phyloP scores from a whole-genome alignment of 2,113 vertebrate genomes.

The Pavo muticus region DNA sequence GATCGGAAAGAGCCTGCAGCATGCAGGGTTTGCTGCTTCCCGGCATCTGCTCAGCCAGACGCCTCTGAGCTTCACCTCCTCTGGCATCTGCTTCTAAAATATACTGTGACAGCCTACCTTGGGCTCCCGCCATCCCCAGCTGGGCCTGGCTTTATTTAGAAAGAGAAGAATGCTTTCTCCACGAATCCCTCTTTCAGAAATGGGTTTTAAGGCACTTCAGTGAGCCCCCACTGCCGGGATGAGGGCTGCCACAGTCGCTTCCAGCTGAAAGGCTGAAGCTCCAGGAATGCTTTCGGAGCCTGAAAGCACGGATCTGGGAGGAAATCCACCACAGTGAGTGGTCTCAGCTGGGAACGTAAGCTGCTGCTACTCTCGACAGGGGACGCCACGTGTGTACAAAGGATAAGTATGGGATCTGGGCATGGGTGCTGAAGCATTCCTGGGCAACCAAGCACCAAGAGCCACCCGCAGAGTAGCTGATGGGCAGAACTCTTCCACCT shows the following conservation, averaged over 20 bases:
- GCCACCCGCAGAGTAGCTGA: background rate
- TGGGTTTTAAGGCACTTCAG: background rate
- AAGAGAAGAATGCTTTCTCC: background rate
- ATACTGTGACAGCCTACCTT: background rate
- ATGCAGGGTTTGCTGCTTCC: background rate
- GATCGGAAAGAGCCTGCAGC: background rate
- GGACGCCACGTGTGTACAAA: background rate
- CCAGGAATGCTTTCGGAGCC: slow-evolving; percentile 15
- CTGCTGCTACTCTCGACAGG: background rate
- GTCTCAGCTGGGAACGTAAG: background rate
- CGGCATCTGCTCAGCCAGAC: background rate
- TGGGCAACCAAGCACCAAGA: background rate
- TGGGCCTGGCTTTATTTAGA: background rate
- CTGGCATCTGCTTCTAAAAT: background rate
- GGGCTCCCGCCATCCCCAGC: slow-evolving; percentile 43
- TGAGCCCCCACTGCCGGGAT: background rate
- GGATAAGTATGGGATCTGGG: background rate
- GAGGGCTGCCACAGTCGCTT: background rate
- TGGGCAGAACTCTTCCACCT: background rate
- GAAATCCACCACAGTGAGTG: background rate
- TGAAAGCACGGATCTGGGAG: background rate
- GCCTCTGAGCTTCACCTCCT: background rate
- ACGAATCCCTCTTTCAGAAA: fast-evolving
- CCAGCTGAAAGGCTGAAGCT: background rate
- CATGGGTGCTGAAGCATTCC: background rate